Base-by-base conservation (phyloP, 1,140 invertebrate species). In the Drosophila azteca region DNA sequence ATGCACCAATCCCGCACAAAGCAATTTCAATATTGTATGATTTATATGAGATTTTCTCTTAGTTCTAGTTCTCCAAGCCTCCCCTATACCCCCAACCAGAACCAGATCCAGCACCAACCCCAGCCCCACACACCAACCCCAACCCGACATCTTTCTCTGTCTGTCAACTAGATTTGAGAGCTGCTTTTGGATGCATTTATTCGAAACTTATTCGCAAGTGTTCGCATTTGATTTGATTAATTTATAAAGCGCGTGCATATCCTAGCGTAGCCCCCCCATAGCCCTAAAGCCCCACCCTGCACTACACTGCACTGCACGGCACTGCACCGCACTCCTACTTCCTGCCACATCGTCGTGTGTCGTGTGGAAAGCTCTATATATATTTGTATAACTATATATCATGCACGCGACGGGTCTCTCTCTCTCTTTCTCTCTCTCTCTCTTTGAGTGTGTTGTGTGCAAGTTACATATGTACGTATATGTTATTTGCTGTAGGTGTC, bases 211-310 rank as follows among this genome's bases (percentile, higher is more conserved):
- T 81, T 87, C 81, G 68, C 68, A 81, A 87, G 79, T 65, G 65
- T 87, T 78, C 35, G 79, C 70, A 71, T 79, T 81, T 60, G 74
- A 88, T 87, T 82, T 88, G 78, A 88, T 88, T 82, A 79, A 87
- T 87, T 87, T 88, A 76, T 76, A 58, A 82, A 79, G 60, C 72
- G 60, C 69, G 49, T 52, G 59, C 71, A 65, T 48, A 62, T 41
- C 35, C 60, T 57, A 61, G 26, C 52, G 53, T 15, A 17, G 24
- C 24, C 41, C 29, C 29, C 17, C 17, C n/a, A n/a, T 13, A 39
- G 35, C 35, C 35, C 35, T 5, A 52, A n/a, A 24, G 7, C 46
- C 17, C n/a, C 17, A 8, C 44, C 29, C 44, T 24, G 41, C 35
- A 39, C 11, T 11, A 39, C 11, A 4, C 35, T 8, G 35, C 44